phyloP scores from a whole-genome alignment of 1,140 invertebrate species.

The Leucophenga varia region DNA sequence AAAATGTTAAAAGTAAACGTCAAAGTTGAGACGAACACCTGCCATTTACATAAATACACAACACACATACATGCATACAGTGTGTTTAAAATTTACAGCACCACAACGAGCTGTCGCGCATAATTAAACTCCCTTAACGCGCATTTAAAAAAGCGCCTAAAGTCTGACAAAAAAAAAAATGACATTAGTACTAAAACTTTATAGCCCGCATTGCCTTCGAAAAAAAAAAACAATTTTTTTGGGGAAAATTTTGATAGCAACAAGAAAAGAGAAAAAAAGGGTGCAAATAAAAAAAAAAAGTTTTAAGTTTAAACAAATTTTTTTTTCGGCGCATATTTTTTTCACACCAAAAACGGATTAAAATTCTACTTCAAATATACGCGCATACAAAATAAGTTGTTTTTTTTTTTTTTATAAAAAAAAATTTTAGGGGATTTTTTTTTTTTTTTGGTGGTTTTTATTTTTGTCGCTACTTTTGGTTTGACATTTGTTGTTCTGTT shows the following conservation, averaged over 20 bases:
- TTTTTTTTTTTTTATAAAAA: too few relatives aligned
- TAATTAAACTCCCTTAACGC: too few relatives aligned
- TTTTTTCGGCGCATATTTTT: too few relatives aligned
- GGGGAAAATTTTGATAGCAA: too few relatives aligned
- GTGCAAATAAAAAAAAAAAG: too few relatives aligned
- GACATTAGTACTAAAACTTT: conserved; percentile 53
- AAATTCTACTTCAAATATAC: conserved; percentile 47
- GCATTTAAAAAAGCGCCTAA: too few relatives aligned
- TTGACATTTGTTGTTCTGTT: conserved; percentile 19
- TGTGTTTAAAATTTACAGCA: too few relatives aligned
- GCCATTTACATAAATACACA: conserved; percentile 16
- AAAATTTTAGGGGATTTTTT: too few relatives aligned
- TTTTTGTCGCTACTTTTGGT: conserved; percentile 14
- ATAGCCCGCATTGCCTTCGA: conserved; percentile 53
- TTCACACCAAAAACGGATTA: conserved; percentile 43
- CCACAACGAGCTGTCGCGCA: too few relatives aligned
- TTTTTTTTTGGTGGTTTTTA: too few relatives aligned
- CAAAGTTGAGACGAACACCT: conserved; percentile 26
- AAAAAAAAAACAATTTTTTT: conserved; percentile 41
- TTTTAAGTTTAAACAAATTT: too few relatives aligned
- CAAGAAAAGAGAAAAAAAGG: too few relatives aligned
- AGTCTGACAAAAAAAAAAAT: conserved; percentile 29
- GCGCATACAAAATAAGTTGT: conserved; percentile 1
- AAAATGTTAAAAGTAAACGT: conserved; percentile 41
- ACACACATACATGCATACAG: conserved; percentile 15